phyloP scores from a whole-genome alignment of 2,888 invertebrate genomes.

The Resseliella maxima region DNA sequence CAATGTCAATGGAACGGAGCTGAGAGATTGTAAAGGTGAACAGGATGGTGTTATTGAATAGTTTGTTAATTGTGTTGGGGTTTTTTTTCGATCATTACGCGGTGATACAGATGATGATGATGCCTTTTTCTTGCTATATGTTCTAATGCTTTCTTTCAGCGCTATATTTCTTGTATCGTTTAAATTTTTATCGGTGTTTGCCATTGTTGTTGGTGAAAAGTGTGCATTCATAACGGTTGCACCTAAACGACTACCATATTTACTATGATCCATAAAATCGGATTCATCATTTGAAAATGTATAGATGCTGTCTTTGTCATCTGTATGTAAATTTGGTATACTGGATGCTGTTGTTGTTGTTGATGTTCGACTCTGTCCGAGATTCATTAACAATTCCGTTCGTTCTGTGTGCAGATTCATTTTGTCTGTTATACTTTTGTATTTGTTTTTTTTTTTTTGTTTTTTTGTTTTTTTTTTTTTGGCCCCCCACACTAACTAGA shows the following conservation, averaged over 20 bases:
- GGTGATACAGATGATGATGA: slow-evolving; percentile 5
- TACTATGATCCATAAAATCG: slow-evolving; percentile 8
- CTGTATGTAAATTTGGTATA: background rate
- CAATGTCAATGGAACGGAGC: background rate
- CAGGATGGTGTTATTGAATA: background rate
- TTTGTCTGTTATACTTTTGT: background rate
- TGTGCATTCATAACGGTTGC: background rate
- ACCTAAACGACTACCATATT: background rate
- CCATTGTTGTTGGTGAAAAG: background rate
- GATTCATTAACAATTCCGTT: slow-evolving; percentile 15
- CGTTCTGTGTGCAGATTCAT: slow-evolving; percentile 16
- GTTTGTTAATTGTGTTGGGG: background rate
- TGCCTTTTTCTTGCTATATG: background rate
- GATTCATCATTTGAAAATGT: slow-evolving; percentile 56
- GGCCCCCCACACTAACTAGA: background rate
- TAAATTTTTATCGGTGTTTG: slow-evolving; percentile 23
- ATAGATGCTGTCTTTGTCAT: slow-evolving; percentile 54
- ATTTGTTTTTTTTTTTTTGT: background rate
- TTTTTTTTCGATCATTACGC: slow-evolving; percentile 1
- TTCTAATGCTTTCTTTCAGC: slow-evolving; percentile 13
- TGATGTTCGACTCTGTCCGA: background rate
- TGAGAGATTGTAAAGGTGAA: slow-evolving; percentile 3
- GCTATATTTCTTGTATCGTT: slow-evolving; percentile 19
- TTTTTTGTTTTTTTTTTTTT: background rate
- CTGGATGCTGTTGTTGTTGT: background rate